These are phyloP conservation scores for Huso huso DNA, from an alignment of 2,797 vertebrate species.

Conservation along the genomic window DNA sequence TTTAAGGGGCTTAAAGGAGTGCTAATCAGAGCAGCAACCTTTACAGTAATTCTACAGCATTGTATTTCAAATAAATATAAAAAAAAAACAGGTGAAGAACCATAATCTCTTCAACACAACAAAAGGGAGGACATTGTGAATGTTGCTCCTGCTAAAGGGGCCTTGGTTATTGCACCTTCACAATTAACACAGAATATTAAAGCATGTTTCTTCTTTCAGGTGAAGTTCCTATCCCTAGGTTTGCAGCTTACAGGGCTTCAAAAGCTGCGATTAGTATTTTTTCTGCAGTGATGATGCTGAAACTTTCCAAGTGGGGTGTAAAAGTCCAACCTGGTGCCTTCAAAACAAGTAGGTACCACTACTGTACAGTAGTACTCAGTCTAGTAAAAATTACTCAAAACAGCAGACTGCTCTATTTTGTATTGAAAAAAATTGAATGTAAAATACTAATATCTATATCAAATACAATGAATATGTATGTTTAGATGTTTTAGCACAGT, in stretches of 20 bases:
- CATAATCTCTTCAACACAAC: too few relatives aligned
- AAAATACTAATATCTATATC: not conserved
- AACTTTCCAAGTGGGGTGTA: conserved; percentile 68
- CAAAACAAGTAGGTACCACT: conserved; percentile 63
- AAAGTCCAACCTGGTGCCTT: conserved; percentile 72
- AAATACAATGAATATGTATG: not conserved
- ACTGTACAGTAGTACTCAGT: not conserved
- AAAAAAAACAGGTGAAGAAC: too few relatives aligned
- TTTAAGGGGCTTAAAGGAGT: too few relatives aligned
- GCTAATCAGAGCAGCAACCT: too few relatives aligned
- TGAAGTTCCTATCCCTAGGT: conserved; percentile 44
- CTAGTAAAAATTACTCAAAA: too few relatives aligned
- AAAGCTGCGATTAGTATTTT: conserved; percentile 74
- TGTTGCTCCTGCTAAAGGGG: too few relatives aligned
- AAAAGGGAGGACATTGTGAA: too few relatives aligned
- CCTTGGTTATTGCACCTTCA: too few relatives aligned
- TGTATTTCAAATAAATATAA: too few relatives aligned
- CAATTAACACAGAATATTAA: too few relatives aligned
- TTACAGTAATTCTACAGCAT: too few relatives aligned
- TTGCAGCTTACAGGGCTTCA: conserved; percentile 63
- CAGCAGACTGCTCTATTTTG: not conserved
- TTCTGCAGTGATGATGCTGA: conserved; percentile 61
- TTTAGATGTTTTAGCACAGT: too few relatives aligned
- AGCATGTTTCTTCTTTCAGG: conserved; percentile 39
- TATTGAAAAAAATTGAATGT: not conserved